Evolutionary conservation across 2,888 invertebrate species (phyloP).

Genomic region (Adelphocoris suturalis): DNA sequence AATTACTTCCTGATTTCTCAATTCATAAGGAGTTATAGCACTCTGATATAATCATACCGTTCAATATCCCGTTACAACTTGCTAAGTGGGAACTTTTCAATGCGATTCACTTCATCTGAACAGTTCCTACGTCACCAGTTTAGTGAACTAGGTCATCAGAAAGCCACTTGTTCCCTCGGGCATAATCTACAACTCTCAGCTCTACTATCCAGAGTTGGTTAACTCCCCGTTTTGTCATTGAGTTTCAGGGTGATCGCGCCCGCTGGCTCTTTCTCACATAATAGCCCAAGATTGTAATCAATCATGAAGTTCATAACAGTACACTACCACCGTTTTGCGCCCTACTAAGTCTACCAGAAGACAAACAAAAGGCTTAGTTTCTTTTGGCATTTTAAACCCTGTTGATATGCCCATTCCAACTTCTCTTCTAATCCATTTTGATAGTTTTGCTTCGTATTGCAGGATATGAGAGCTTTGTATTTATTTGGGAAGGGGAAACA

Average conservation of each 20-base stretch:
- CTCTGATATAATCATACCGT: no score
- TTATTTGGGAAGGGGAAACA: no score
- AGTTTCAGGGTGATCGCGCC: not conserved
- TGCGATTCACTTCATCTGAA: not conserved
- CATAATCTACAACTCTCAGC: not conserved
- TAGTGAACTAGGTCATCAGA: not conserved
- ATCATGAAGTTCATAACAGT: no score
- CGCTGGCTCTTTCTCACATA: no score
- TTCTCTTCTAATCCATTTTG: not conserved
- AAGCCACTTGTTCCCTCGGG: not conserved
- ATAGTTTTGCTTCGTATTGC: no score
- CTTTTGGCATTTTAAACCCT: not conserved
- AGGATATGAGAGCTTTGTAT: no score
- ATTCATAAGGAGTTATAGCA: no score
- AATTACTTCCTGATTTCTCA: no score
- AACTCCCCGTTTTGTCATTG: not conserved
- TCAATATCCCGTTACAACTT: no score
- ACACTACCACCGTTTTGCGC: not conserved
- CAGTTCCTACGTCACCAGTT: not conserved
- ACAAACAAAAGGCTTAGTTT: not conserved
- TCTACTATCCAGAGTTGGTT: not conserved
- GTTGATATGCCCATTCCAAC: not conserved
- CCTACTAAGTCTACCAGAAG: not conserved
- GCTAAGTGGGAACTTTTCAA: not conserved
- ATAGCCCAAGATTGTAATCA: not conserved